Evolutionary conservation across 2,888 invertebrate species (phyloP), one percentile per base, ranked within the genome.

Genomic region (Macrostomum cliftonense): DNA sequence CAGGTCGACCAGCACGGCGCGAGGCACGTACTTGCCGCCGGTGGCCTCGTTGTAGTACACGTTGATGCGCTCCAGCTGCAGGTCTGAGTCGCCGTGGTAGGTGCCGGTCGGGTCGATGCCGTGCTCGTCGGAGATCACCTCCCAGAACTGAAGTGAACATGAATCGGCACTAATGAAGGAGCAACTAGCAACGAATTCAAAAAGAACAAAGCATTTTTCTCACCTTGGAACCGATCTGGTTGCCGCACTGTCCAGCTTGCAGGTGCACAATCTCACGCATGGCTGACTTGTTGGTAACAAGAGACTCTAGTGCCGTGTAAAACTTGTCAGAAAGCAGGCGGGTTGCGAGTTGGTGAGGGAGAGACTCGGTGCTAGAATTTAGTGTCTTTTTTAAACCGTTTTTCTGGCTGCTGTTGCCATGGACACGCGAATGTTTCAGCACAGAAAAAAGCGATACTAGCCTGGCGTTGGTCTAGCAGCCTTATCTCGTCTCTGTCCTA

Each of bases 231-330:
- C 88, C 88, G 72, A 89, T 88, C 75, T 89, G 88, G 76, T 89
- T 89, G 57, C 88, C 89, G 74, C 87, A 88, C 73, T 87, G 87
- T 59, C 88, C 89, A 60, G 86, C 81, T 73, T 89, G 89, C 61
- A 89, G 79, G 71, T 88, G 87, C 60, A 89, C 86, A 71, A 89
- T 88, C 79, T 89, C 89, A 74, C 88, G 80, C 89, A 89, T 89
- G 28, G 28, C 28, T 28, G 28, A 28, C 28, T 28, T 28, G 28
- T n/a, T n/a, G n/a, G n/a, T n/a, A n/a, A n/a, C n/a, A n/a, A n/a
- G n/a, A n/a, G n/a, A n/a, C n/a, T n/a, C n/a, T n/a, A n/a, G n/a
- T n/a, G n/a, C n/a, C n/a, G n/a, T n/a, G n/a, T n/a, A n/a, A n/a
- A n/a, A n/a, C n/a, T n/a, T n/a, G n/a, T n/a, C n/a, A n/a, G n/a